These are phyloP conservation scores for Papilio elwesi DNA, from an alignment of 2,888 invertebrate species.

Conservation along the genomic window DNA sequence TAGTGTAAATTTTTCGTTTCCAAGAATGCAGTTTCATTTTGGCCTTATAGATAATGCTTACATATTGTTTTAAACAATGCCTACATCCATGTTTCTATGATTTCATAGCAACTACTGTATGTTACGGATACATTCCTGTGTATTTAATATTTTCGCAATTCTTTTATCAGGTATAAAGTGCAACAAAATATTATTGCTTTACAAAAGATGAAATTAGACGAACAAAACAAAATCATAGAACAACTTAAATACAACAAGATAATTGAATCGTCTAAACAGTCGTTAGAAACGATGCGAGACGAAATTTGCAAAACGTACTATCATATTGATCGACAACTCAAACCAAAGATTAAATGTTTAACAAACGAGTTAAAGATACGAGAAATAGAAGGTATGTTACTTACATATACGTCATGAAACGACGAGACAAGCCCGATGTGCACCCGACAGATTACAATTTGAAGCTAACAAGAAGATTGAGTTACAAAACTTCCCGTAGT, in stretches of 20 bases:
- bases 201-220: slow-evolving; percentile 88
- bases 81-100: neutral
- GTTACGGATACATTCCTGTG: neutral
- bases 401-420: no score
- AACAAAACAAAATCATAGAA: slow-evolving; percentile 89
- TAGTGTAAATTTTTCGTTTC: no score
- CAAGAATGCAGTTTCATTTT: no score
- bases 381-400: slow-evolving; percentile 70
- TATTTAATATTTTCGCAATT: neutral
- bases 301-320: slow-evolving; percentile 83
- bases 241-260: slow-evolving; percentile 89
- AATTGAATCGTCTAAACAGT: slow-evolving; percentile 85
- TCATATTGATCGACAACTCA: slow-evolving; percentile 82
- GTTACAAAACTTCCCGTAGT: no score
- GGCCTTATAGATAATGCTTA: no score
- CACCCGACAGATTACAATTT: no score
- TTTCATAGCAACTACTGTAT: no score
- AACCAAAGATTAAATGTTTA: slow-evolving; percentile 82
- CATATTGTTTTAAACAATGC: no score
- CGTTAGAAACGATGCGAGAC: slow-evolving; percentile 82
- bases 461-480: no score
- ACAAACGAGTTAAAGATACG: slow-evolving; percentile 75
- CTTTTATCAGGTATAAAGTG: slow-evolving; percentile 83
- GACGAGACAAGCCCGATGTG: no score
- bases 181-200: slow-evolving; percentile 89